These are phyloP conservation scores for Erebia aethiops DNA, from an alignment of 2,888 invertebrate species.

Conservation along the genomic window DNA sequence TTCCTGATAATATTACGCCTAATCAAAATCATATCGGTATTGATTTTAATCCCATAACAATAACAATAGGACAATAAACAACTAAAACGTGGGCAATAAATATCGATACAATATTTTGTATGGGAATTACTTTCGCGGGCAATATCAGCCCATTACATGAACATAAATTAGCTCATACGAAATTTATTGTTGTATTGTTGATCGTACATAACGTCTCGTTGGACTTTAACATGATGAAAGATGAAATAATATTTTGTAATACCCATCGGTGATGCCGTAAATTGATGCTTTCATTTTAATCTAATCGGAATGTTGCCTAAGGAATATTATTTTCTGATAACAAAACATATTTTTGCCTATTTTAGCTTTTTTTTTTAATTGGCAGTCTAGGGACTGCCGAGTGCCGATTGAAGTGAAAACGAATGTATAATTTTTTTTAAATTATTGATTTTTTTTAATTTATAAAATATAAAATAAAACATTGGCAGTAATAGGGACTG, in stretches of 20 bases:
- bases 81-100: slow-evolving; percentile 41
- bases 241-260: slow-evolving; percentile 28
- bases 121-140: slow-evolving; percentile 40
- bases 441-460: too few relatives aligned
- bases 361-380: too few relatives aligned
- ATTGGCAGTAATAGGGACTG: too few relatives aligned
- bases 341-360: too few relatives aligned
- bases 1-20: too few relatives aligned
- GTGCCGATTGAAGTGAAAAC: too few relatives aligned
- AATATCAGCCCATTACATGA: slow-evolving; percentile 42
- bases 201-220: slow-evolving; percentile 30
- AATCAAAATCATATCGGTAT: slow-evolving; percentile 13
- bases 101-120: slow-evolving; percentile 39
- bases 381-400: too few relatives aligned
- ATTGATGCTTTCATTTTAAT: slow-evolving; percentile 12
- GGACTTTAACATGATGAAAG: slow-evolving; percentile 31
- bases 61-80: slow-evolving; percentile 42
- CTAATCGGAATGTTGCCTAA: background rate
- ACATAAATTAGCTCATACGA: slow-evolving; percentile 41
- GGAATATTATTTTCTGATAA: too few relatives aligned
- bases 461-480: too few relatives aligned
- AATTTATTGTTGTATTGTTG: slow-evolving; percentile 41
- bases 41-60: slow-evolving; percentile 24
- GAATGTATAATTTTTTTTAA: too few relatives aligned
- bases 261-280: slow-evolving; percentile 15